Percentiles rank a stretch among this genome's conserved stretches.
Evolutionary conservation across 2,888 invertebrate genomes (phyloP).

Genomic region (Neoaliturus tenellus): DNA sequence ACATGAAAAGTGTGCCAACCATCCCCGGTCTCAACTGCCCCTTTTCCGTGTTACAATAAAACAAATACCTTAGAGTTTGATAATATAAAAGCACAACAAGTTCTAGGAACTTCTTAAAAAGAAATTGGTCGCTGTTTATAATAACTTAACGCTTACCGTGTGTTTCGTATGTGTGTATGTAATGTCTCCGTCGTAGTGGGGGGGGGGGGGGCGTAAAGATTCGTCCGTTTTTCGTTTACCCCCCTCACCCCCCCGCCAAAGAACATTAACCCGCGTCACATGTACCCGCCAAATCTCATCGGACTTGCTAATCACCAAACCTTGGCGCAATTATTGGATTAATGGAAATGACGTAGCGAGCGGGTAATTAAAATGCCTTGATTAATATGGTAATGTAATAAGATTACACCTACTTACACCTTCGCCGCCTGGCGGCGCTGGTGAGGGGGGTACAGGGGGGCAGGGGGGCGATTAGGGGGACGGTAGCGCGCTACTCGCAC

Average conservation of each 20-base stretch:
- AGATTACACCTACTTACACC: slow-evolving; percentile 84
- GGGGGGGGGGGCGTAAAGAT: slow-evolving; percentile 5
- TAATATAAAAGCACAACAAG: no score
- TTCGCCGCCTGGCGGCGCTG: neutral
- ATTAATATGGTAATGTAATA: slow-evolving; percentile 99
- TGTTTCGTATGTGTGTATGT: no score
- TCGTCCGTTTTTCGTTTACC: slow-evolving; percentile 5
- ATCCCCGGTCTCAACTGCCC: no score
- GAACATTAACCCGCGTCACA: slow-evolving; percentile 36
- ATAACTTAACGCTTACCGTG: no score
- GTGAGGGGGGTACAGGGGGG: no score
- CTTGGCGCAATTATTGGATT: slow-evolving; percentile 96
- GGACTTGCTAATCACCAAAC: slow-evolving; percentile 93
- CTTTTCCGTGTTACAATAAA: no score
- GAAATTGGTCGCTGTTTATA: no score
- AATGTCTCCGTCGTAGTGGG: neutral
- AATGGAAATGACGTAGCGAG: slow-evolving; percentile 90
- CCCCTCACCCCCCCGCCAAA: neutral
- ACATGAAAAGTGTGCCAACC: no score
- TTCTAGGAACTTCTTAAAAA: no score
- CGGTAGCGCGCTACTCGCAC: neutral
- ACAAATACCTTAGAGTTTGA: no score
- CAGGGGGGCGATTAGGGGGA: neutral
- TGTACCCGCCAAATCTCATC: slow-evolving; percentile 76
- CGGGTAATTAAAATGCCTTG: slow-evolving; percentile 95